Base-by-base conservation (phyloP, 2,888 invertebrate species). In the Tinea trinotella region DNA sequence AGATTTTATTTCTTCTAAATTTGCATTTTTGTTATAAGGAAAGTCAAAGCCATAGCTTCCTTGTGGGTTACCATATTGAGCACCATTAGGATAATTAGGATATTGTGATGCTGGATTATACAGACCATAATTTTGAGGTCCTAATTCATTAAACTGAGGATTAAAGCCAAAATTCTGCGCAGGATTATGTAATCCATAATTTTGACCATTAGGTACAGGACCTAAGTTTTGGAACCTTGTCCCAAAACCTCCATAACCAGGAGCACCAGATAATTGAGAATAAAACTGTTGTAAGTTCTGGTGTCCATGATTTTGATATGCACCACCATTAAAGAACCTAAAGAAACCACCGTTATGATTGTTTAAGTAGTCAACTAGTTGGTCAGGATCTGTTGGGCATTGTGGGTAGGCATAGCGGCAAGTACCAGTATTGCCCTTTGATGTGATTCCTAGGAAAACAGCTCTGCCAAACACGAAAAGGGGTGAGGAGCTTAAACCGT, bases 311-410 rank as follows among this genome's bases (percentile, higher is more conserved):
- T 55, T 61, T 18, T 55, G 54, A 4, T 74, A 70, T 54, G 87
- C 87, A 40, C 86, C 64, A 30, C 87, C 87, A 58, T 88, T 90
- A 66, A 94, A 94, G 68, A 92, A 93, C 57, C 92, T 87, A 68
- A 94, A 95, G 74, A 95, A 93, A 1, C 95, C 95, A 36, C 95
- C 95, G 55, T 94, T 93, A 67, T 95, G 91, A 72, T 94, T 95
- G 77, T 95, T 95, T 53, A 95, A 80, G 69, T 95, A 95, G 68
- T 91, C 84, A 34, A 94, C 88, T 7, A 95, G 87, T 60, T 90
- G 88, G 59, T 91, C 90, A 22, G 92, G 88, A 67, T 92, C 91
- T 50, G 87, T 88, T 0, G 95, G 95, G 64, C 95, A 95, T 53
- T 86, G 86, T 0, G 92, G 89, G 66, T 93, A 95, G 7, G 91